Conservation (phyloP, 2,797 vertebrate species). For the Lutjanus campechanus region DNA sequence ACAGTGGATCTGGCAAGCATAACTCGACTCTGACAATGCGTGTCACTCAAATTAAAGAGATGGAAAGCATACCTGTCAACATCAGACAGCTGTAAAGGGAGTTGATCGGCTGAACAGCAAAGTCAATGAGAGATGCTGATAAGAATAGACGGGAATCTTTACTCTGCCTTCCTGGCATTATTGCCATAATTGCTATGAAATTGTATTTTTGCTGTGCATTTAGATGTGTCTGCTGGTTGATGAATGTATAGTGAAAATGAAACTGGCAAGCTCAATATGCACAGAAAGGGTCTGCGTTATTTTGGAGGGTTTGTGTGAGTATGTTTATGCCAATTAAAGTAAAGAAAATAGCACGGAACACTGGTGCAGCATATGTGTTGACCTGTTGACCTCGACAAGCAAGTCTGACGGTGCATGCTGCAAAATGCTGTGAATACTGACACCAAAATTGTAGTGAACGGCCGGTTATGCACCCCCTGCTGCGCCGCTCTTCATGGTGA, state of each 20-base stretch:
- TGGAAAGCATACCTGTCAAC: slow-evolving; percentile 36
- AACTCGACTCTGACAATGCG: slow-evolving; percentile 29
- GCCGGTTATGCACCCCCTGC: background rate
- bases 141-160: slow-evolving; percentile 42
- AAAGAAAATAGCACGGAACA: background rate
- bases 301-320: slow-evolving; percentile 9
- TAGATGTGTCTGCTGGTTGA: slow-evolving; percentile 38
- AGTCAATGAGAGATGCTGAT: slow-evolving; percentile 42
- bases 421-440: background rate
- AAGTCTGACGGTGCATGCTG: background rate
- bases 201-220: slow-evolving; percentile 47
- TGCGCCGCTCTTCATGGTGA: background rate
- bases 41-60: slow-evolving; percentile 48
- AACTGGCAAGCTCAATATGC: slow-evolving; percentile 59
- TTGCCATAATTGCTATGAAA: slow-evolving; percentile 56
- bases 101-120: slow-evolving; percentile 20
- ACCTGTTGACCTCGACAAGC: background rate
- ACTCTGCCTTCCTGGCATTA: slow-evolving; percentile 33
- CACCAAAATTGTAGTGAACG: background rate
- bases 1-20: slow-evolving; percentile 17
- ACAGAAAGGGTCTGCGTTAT: background rate
- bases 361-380: background rate
- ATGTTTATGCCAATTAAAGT: slow-evolving; percentile 23
- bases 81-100: slow-evolving; percentile 31
- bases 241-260: slow-evolving; percentile 57